Conservation (phyloP, 2,113 vertebrate species). For the Arizona elegans region DNA sequence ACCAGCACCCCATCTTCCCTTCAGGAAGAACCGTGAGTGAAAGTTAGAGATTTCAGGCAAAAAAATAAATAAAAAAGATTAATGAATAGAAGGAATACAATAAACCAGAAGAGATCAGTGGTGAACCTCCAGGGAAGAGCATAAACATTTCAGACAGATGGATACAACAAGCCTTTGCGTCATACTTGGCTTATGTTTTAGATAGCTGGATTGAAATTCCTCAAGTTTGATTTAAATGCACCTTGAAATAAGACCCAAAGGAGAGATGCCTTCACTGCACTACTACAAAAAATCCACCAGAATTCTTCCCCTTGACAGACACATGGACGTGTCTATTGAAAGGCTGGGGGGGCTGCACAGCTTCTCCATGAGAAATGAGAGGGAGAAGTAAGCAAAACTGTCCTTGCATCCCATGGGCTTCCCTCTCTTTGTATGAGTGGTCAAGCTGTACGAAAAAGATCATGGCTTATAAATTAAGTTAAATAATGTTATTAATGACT, state of each 20-base stretch:
- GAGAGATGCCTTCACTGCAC: neutral
- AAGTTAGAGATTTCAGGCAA: neutral
- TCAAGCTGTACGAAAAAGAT: neutral
- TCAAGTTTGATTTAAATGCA: neutral
- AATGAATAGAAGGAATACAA: neutral
- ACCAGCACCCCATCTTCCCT: neutral
- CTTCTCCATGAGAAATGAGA: neutral
- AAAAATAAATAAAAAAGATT: neutral
- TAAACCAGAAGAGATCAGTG: neutral
- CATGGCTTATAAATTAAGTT: slow-evolving; percentile 18
- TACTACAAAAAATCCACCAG: neutral
- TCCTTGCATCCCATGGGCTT: too few relatives aligned
- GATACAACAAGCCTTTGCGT: neutral
- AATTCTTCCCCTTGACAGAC: neutral
- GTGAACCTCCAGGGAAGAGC: neutral
- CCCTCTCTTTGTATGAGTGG: neutral
- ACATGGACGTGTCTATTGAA: neutral
- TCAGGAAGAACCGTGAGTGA: neutral
- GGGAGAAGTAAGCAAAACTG: too few relatives aligned
- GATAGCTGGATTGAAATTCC: neutral
- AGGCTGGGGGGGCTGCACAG: neutral
- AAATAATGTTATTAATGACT: slow-evolving; percentile 13
- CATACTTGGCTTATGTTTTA: neutral
- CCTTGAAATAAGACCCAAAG: neutral
- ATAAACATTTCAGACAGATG: neutral